Base-by-base conservation (phyloP, 2,113 vertebrate species). In the Tetraodon nigroviridis region DNA sequence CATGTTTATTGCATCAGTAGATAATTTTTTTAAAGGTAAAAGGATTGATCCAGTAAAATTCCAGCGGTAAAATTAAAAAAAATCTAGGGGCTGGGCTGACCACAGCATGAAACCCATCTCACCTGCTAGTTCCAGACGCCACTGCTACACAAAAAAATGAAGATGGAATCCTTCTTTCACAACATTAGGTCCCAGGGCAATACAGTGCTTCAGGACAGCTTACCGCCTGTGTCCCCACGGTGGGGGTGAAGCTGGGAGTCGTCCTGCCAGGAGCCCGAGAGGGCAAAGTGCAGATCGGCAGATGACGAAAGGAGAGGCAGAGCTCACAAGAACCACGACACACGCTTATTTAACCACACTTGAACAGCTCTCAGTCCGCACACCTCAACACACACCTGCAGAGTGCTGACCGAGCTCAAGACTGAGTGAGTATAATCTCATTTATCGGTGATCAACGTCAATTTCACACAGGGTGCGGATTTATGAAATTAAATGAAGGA, bases 231-330 rank as follows among this genome's bases (percentile, higher is more conserved):
- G 20, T 62, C 21, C 51, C 4, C 21, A 17, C 32, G 29, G 29
- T 2, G n/a, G 5, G 6, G 48, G 19, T 27, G 64, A 20, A 54
- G 48, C 24, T 4, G n/a, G 61, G 45, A 27, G 42, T 24, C 15
- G 27, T 51, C 4, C 19, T 65, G 20, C 67, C 51, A 46, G 55
- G 6, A 69, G 61, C 71, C 76, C 64, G 57, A 55, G 45, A 63
- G 86, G 76, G 24, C 80, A 84, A 87, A 84, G 86, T 84, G 55
- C 82, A 83, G n/a, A 46, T 5, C 6, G 57, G 42, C 57, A 56
- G 50, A 37, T 46, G 50, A 62, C 51, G 6, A 56, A 19, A 66
- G 54, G 55, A 41, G 61, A 61, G 50, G 55, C 52, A 50, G 14
- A 22, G 52, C 55, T 68, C 32, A 64, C 8, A 64, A 61, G 24